These are phyloP conservation scores for Polydesmus complanatus DNA, from an alignment of 2,888 invertebrate genomes.

Conservation along the genomic window DNA sequence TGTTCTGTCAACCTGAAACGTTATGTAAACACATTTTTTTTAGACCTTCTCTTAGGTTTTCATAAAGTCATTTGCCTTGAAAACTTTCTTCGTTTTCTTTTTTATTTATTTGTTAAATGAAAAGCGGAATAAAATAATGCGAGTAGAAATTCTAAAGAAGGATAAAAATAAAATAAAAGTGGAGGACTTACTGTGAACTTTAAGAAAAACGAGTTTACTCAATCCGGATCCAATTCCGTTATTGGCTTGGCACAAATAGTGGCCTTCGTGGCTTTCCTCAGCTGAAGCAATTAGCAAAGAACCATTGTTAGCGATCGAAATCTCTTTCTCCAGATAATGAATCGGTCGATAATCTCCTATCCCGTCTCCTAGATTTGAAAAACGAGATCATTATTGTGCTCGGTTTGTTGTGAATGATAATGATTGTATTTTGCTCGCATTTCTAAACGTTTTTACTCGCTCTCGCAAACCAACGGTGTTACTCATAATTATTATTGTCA, in stretches of 20 bases:
- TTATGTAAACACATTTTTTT: too few relatives aligned
- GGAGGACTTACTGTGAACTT: conserved; percentile 17
- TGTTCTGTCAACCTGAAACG: too few relatives aligned
- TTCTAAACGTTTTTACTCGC: too few relatives aligned
- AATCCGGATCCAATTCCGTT: conserved; percentile 19
- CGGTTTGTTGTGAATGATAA: not conserved
- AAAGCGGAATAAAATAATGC: not conserved
- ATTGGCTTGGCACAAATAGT: conserved; percentile 19
- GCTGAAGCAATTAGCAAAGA: conserved; percentile 15
- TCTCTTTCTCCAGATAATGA: conserved; percentile 10
- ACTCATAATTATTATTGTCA: too few relatives aligned
- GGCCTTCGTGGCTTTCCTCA: conserved; percentile 17
- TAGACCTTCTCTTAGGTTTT: too few relatives aligned
- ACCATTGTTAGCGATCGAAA: conserved; percentile 15
- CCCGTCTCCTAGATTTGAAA: conserved; percentile 4
- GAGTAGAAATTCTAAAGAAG: not conserved
- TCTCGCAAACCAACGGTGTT: too few relatives aligned
- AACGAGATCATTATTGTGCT: not conserved
- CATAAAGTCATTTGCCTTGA: too few relatives aligned
- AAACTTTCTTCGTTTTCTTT: not conserved
- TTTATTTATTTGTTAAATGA: not conserved
- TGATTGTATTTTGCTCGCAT: too few relatives aligned
- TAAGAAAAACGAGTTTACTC: conserved; percentile 19
- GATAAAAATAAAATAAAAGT: not conserved
- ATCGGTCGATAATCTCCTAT: conserved; percentile 11